Percentiles rank a stretch among this genome's conserved stretches.
These are phyloP conservation scores for Bradypodion pumilum DNA, from an alignment of 2,797 vertebrate genomes.

Conservation along the genomic window DNA sequence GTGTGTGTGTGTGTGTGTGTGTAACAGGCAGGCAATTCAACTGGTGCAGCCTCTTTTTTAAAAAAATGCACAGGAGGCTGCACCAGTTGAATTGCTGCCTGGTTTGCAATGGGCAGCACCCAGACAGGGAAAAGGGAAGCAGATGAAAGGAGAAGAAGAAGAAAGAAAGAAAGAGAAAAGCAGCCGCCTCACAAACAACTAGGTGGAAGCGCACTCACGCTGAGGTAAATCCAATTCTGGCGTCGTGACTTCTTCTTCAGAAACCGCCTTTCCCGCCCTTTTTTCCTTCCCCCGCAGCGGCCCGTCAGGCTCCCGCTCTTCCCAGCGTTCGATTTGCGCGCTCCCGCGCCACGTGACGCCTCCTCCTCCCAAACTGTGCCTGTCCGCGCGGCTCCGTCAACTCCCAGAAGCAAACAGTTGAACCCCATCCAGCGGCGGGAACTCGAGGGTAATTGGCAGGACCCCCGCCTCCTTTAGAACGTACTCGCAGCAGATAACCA, in stretches of 20 bases:
- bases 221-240: neutral
- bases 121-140: neutral
- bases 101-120: neutral
- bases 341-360: rapidly evolving
- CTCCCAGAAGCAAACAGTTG: rapidly evolving
- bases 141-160: too few relatives aligned
- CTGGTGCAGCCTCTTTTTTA: neutral
- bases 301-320: neutral
- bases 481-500: neutral
- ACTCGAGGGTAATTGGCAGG: rapidly evolving
- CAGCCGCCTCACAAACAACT: neutral
- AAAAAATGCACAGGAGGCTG: neutral
- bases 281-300: constrained; percentile 12
- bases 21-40: constrained; percentile 3
- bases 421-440: neutral
- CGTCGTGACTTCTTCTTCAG: neutral
- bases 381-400: neutral
- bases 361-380: too few relatives aligned
- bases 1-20: too few relatives aligned
- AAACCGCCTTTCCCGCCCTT: constrained; percentile 73
- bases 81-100: neutral
- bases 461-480: neutral
- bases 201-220: too few relatives aligned
- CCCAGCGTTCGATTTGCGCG: neutral
- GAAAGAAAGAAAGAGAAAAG: neutral